phyloP scores from a whole-genome alignment of 2,797 vertebrate species.

The Prionace glauca region DNA sequence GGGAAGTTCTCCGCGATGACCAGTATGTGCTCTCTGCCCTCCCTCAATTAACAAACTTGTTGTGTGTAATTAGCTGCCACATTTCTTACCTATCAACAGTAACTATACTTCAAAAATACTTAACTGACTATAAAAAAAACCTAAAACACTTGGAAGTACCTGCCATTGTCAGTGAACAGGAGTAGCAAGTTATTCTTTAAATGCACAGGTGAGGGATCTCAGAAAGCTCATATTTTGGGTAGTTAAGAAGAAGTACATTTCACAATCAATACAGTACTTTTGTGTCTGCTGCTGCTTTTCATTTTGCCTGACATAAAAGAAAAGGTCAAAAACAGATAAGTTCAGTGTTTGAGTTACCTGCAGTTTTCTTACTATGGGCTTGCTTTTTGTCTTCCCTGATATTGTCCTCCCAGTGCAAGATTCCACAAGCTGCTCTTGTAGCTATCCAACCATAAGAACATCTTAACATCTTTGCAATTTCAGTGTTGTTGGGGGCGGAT shows the following conservation, averaged over 20 bases:
- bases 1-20: too few relatives aligned
- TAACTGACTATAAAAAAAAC: neutral
- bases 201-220: neutral
- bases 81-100: too few relatives aligned
- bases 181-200: slow-evolving; percentile 1
- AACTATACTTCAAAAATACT: too few relatives aligned
- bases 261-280: neutral
- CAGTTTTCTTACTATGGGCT: neutral
- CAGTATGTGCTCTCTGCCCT: too few relatives aligned
- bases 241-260: neutral
- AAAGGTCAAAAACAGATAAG: neutral
- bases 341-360: neutral
- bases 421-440: neutral
- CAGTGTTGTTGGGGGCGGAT: neutral
- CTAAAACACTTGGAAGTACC: neutral
- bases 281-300: neutral
- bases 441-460: neutral
- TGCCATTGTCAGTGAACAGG: neutral
- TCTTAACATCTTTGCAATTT: neutral
- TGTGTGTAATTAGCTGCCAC: too few relatives aligned
- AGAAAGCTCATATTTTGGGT: neutral
- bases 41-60: too few relatives aligned
- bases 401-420: neutral
- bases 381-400: neutral
- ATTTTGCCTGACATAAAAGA: neutral